Conservation (phyloP, 2,113 vertebrate genomes). For the Crotophaga sulcirostris region DNA sequence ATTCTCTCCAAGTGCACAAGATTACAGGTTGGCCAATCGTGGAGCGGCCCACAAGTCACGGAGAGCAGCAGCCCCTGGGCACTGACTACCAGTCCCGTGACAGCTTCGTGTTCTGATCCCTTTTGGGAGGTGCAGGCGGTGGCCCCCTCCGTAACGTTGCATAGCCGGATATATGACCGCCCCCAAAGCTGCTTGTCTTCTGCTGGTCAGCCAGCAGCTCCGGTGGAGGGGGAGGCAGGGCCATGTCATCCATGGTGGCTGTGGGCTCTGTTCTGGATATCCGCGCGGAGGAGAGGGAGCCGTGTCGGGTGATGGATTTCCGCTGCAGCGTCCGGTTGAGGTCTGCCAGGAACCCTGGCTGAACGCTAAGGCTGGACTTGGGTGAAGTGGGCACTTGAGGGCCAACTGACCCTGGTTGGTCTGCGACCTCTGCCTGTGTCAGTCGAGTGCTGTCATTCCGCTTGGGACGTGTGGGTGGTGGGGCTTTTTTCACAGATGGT, state of each 20-base stretch:
- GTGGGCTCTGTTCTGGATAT: conserved; percentile 83
- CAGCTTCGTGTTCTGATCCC: conserved; percentile 94
- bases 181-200: conserved; percentile 78
- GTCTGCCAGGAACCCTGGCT: conserved; percentile 94
- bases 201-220: conserved; percentile 89
- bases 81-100: conserved; percentile 89
- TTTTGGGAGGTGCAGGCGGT: conserved; percentile 91
- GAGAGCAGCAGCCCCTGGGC: neutral
- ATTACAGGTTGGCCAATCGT: neutral
- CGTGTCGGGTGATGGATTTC: conserved; percentile 91
- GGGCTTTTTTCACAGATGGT: conserved; percentile 86
- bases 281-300: conserved; percentile 86
- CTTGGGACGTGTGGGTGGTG: conserved; percentile 84
- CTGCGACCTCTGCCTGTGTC: conserved; percentile 69
- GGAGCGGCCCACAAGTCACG: neutral
- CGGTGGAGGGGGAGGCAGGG: conserved; percentile 89
- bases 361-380: conserved; percentile 86
- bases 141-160: conserved; percentile 93
- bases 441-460: conserved; percentile 85
- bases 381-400: conserved; percentile 88
- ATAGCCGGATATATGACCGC: conserved; percentile 93
- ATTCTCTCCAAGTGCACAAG: neutral
- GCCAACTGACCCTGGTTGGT: conserved; percentile 44
- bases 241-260: conserved; percentile 95
- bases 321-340: conserved; percentile 93